Evolutionary conservation across 2,113 vertebrate species (phyloP), one percentile per base, ranked within the genome.

Genomic region (Calypte anna): DNA sequence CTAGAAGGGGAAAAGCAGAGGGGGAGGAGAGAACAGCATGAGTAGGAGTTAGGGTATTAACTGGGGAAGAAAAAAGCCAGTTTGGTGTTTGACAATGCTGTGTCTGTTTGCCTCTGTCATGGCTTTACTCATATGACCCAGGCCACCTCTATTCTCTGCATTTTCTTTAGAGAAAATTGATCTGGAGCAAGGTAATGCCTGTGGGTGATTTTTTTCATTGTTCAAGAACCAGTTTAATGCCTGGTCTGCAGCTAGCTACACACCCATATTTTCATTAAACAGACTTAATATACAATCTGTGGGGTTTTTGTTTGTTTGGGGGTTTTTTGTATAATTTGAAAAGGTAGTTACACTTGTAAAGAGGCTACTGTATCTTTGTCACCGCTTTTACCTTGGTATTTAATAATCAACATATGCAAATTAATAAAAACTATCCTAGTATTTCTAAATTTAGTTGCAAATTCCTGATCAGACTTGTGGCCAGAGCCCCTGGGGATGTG

Each of bases 401-500:
- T 82, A 51, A 22, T 79, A 84, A 68, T 33, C 16, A 48, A 3
- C 4, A 43, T 36, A 22, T 4, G 3, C 46, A 73, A 69, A 78
- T 48, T n/a, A 75, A 53, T 55, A 27, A 88, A 72, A 69, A 3
- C 14, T 33, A 2, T 14, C 44, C 31, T 44, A 5, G 4, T 90
- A 40, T 33, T 88, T 82, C 46, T 28, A 82, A 82, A 94, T 9
- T 66, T 53, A 50, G 22, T 38, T 83, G 67, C 66, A 31, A 3
- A 78, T 68, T 31, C 51, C 53, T 61, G 14, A 25, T 83, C 15
- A 44, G 27, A 50, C 9, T 63, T 84, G 46, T 79, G 10, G 6
- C 36, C 23, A 11, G 27, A 55, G 31, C 23, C 2, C 5, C 0
- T 10, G 7, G 24, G 21, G 4, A 0, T 18, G 1, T 1, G 0